Evolutionary conservation across 2,113 vertebrate genomes (phyloP), one percentile per base, ranked within the genome.

Genomic region (Neogale vison): DNA sequence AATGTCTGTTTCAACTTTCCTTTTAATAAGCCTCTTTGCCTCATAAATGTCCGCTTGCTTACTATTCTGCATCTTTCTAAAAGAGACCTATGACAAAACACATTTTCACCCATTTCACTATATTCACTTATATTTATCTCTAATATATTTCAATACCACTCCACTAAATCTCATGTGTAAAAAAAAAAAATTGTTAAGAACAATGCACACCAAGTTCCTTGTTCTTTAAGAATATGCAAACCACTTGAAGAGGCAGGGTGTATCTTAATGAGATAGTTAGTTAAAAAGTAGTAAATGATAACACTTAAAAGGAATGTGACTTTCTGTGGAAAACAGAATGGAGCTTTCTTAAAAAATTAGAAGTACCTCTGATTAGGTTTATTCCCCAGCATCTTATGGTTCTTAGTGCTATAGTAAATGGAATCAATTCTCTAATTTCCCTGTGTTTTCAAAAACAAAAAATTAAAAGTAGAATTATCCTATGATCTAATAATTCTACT

Each of bases 11-110:
- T 89, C 67, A 93, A 96, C 3, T 91, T 85, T 88, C 31, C n/a
- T 80, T 92, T 96, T 89, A 57, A 92, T 89, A 57, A 92, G 91
- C 88, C 71, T 26, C 76, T 97, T 61, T 93, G 39, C 34, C 88
- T 93, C 42, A 69, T 17, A 93, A 86, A 79, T 92, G n/a, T 82
- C 34, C 95, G 5, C 23, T 92, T 12, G 34, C 21, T 52, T 1
- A 88, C 0, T 72, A 42, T 45, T 85, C 47, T 7, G 81, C 47
- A 82, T 87, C 50, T 96, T 89, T 80, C 55, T 13, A 76, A 93
- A 79, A 57, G 29, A 14, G 7, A 4, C 15, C 31, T 91, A 79
- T 47, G 6, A 52, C 55, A 52, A 76, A 91, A 39, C 2, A 34
- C 11, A 88, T 67, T 83, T 95, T 93, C n/a, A 50, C 3, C 10